phyloP scores from a whole-genome alignment of 2,113 vertebrate species.

The Gracilinanus agilis region DNA sequence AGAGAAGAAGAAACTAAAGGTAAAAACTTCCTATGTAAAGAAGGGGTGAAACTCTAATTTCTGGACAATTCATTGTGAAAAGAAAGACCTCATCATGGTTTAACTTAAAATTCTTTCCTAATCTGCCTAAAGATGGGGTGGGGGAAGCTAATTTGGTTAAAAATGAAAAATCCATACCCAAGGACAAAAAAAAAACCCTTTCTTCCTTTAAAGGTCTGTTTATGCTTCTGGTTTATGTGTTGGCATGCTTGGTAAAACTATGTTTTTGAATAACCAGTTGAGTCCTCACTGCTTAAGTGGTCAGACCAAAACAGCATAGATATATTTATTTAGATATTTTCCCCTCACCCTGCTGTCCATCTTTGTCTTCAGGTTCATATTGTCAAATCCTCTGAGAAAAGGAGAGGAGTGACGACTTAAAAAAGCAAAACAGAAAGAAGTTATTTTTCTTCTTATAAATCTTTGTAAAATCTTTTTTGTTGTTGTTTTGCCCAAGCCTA shows the following conservation, averaged over 20 bases:
- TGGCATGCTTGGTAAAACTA: not conserved
- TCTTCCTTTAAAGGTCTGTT: not conserved
- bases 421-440: not conserved
- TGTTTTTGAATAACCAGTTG: conserved; percentile 19
- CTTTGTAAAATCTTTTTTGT: not conserved
- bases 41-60: conserved; percentile 47
- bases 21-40: conserved; percentile 68
- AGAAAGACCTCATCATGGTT: conserved; percentile 70
- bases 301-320: not conserved
- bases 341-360: not conserved
- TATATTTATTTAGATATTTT: not conserved
- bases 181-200: not conserved
- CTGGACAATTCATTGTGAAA: conserved; percentile 59
- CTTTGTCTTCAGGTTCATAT: not conserved
- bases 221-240: not conserved
- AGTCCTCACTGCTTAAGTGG: not conserved
- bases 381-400: not conserved
- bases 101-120: conserved; percentile 69
- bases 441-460: not conserved
- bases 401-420: not conserved
- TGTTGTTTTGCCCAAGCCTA: conserved; percentile 16
- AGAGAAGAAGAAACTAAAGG: conserved; percentile 75
- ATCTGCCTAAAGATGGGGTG: conserved; percentile 58
- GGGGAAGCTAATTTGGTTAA: conserved; percentile 56
- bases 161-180: conserved; percentile 23